A percentile compares a stretch with the other conserved stretches of the same genome.
These are phyloP conservation scores for Onychorhynchus coronatus DNA, from an alignment of 2,113 vertebrate species.

Conservation along the genomic window DNA sequence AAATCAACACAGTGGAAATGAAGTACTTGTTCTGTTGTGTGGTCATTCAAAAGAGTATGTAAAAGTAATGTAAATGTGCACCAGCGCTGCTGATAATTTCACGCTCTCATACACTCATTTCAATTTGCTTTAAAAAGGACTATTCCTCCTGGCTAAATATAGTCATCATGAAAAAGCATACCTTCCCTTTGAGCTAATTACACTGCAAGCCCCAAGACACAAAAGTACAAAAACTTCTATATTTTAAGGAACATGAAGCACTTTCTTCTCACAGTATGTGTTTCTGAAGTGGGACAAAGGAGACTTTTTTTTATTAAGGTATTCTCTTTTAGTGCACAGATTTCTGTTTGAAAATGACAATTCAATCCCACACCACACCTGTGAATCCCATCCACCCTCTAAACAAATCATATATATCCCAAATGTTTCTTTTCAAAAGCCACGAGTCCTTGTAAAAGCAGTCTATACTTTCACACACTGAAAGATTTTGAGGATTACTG, in stretches of 20 bases:
- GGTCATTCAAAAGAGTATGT: constrained; percentile 58
- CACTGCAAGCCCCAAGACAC: constrained; percentile 11
- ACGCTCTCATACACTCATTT: constrained; percentile 52
- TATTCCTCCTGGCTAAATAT: constrained; percentile 62
- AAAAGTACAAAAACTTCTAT: neutral
- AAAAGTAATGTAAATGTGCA: constrained; percentile 60
- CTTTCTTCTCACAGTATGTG: neutral
- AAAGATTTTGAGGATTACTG: neutral
- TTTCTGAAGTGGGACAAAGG: neutral
- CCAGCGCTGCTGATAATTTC: constrained; percentile 44
- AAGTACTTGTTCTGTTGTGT: constrained; percentile 59
- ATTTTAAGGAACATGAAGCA: neutral
- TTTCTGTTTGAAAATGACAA: neutral
- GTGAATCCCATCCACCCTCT: neutral
- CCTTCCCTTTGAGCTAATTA: constrained; percentile 33
- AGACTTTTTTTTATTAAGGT: neutral
- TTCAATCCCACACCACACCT: neutral
- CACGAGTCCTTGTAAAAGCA: neutral
- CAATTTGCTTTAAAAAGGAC: constrained; percentile 64
- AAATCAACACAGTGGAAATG: constrained; percentile 66
- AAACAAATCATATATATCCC: neutral
- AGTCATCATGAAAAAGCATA: constrained; percentile 48
- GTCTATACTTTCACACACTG: neutral
- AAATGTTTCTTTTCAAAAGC: neutral
- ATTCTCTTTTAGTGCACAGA: neutral